Evolutionary conservation across 2,888 invertebrate genomes (phyloP).

Genomic region (Branchellion lobata): DNA sequence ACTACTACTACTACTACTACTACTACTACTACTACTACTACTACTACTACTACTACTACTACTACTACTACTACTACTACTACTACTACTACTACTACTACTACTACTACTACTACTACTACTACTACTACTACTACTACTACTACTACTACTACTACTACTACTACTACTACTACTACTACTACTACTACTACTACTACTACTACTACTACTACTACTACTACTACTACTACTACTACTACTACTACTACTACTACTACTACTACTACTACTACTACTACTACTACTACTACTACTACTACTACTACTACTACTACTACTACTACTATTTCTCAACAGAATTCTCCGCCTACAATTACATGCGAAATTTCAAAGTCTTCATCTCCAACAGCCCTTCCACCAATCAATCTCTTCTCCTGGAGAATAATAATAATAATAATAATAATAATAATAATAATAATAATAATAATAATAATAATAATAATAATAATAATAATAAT

Average conservation of each 20-base stretch:
- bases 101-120: slow-evolving; percentile 46
- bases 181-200: not conserved
- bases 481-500: not conserved
- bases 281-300: slow-evolving; percentile 41
- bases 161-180: slow-evolving; percentile 28
- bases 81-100: slow-evolving; percentile 35
- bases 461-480: not conserved
- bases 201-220: slow-evolving; percentile 35
- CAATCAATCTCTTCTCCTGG: not conserved
- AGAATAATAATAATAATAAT: not conserved
- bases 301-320: slow-evolving; percentile 18
- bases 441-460: not conserved
- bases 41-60: slow-evolving; percentile 12
- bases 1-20: slow-evolving; percentile 42
- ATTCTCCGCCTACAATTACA: slow-evolving; percentile 4
- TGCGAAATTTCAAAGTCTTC: not conserved
- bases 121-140: slow-evolving; percentile 46
- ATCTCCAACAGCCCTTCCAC: slow-evolving; percentile 4
- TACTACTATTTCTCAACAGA: slow-evolving; percentile 5
- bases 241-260: slow-evolving; percentile 46
- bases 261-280: slow-evolving; percentile 46
- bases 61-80: slow-evolving; percentile 40
- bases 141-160: slow-evolving; percentile 43
- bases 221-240: slow-evolving; percentile 33
- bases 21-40: slow-evolving; percentile 9